Evolutionary conservation across 2,888 invertebrate species (phyloP).

Genomic region (Synergus gifuensis): DNA sequence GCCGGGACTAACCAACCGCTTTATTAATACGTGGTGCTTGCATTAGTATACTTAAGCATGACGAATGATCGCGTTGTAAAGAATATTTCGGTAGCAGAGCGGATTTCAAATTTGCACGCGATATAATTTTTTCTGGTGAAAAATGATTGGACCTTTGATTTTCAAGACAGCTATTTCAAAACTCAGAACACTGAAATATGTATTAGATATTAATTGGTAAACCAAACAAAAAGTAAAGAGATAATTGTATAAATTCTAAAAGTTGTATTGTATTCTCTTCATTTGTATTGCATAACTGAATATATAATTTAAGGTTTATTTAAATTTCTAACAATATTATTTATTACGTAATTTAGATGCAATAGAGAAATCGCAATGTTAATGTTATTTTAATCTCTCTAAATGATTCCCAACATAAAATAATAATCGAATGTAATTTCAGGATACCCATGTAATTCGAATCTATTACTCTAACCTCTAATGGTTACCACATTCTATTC

Average conservation of each 20-base stretch:
- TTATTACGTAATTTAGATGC: neutral
- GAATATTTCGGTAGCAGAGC: conserved; percentile 69
- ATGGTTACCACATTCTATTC: neutral
- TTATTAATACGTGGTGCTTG: conserved; percentile 77
- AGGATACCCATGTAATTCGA: neutral
- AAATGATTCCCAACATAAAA: neutral
- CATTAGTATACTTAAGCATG: conserved; percentile 77
- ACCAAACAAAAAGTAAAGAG: neutral
- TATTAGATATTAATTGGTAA: neutral
- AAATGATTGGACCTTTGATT: neutral
- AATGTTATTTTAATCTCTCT: neutral
- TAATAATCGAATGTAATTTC: neutral
- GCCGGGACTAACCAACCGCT: conserved; percentile 58
- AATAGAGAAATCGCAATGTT: neutral
- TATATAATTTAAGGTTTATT: too few species aligned
- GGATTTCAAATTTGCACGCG: conserved; percentile 53
- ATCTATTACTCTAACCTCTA: neutral
- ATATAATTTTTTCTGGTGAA: neutral
- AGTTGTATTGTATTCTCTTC: neutral
- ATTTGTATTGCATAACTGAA: neutral
- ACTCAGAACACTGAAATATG: neutral
- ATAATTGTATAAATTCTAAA: neutral
- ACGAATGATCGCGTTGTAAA: conserved; percentile 72
- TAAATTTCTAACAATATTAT: too few species aligned
- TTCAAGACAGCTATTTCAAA: neutral